Evolutionary conservation across 2,797 vertebrate species (phyloP), one percentile per base, ranked within the genome.

Genomic region (Smutsia temminckii): DNA sequence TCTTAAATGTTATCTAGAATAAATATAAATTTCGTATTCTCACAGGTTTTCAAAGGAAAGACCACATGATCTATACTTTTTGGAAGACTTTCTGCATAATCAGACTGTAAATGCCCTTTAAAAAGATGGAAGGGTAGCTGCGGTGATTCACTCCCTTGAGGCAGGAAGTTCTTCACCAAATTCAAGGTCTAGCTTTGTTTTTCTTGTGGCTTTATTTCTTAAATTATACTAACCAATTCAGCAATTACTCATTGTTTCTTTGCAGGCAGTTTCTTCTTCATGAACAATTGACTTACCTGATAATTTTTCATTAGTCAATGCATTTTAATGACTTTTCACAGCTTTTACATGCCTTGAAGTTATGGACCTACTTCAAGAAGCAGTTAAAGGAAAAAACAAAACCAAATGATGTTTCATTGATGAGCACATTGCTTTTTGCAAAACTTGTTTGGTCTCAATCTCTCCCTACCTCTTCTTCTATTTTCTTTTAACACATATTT

Each of bases 11-110:
- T 94, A 89, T 32, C 42, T 53, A 91, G 51, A 49, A 34, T 86
- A 78, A 94, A 86, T 66, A 9, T 80, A 84, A 80, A 85, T 80
- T 63, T 96, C 55, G 27, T 85, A 77, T 87, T 79, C 49, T 32
- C 32, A 92, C 23, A 42, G n/a, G 46, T 90, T 90, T 95, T 84
- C 71, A 87, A 92, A 95, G 53, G 40, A 79, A 87, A 74, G 34
- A 37, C 37, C 55, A 77, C 77, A 34, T 66, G 40, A 37, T 64
- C 53, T 79, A 14, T 64, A 17, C 51, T 89, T 95, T 69, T n/a
- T 84, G 32, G 40, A 80, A 23, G 66, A 75, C 59, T 71, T 66
- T 71, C 49, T 64, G 37, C 40, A 66, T 78, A 86, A 61, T 74
- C 46, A 57, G 69, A 68, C 25, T 23, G 25, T 61, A 57, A 55